A percentile compares a stretch with the other conserved stretches of the same genome.
These are phyloP conservation scores for Osmerus mordax DNA, from an alignment of 2,113 vertebrate species.

Conservation along the genomic window DNA sequence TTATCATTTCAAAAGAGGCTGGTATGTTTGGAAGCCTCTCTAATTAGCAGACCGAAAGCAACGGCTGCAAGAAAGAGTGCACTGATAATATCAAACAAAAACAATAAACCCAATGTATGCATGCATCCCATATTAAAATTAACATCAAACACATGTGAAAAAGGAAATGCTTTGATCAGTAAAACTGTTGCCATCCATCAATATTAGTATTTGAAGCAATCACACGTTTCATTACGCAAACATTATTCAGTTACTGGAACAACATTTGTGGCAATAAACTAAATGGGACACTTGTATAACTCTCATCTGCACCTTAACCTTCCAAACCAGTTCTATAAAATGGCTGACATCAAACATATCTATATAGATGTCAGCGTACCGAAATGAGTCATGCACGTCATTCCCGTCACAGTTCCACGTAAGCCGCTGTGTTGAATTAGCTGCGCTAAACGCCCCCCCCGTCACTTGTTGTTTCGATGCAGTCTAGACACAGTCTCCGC, in stretches of 20 bases:
- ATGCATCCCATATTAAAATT: conserved; percentile 42
- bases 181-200: neutral
- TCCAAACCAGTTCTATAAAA: too few species aligned
- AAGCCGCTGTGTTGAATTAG: neutral
- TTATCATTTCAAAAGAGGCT: conserved; percentile 38
- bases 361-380: too few species aligned
- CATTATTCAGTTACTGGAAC: too few species aligned
- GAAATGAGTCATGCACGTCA: too few species aligned
- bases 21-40: conserved; percentile 45
- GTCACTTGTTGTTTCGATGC: neutral
- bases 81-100: conserved; percentile 35
- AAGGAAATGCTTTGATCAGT: conserved; percentile 12
- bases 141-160: conserved; percentile 14
- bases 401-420: too few species aligned
- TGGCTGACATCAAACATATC: too few species aligned
- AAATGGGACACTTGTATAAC: too few species aligned
- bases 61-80: conserved; percentile 31
- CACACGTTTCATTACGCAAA: too few species aligned
- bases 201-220: too few species aligned
- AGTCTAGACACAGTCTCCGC: neutral
- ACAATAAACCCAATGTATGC: conserved; percentile 35
- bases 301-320: too few species aligned
- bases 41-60: conserved; percentile 53
- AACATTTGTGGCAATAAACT: too few species aligned
- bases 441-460: neutral